phyloP scores from a whole-genome alignment of 2,113 vertebrate genomes.

The Piaya cayana region DNA sequence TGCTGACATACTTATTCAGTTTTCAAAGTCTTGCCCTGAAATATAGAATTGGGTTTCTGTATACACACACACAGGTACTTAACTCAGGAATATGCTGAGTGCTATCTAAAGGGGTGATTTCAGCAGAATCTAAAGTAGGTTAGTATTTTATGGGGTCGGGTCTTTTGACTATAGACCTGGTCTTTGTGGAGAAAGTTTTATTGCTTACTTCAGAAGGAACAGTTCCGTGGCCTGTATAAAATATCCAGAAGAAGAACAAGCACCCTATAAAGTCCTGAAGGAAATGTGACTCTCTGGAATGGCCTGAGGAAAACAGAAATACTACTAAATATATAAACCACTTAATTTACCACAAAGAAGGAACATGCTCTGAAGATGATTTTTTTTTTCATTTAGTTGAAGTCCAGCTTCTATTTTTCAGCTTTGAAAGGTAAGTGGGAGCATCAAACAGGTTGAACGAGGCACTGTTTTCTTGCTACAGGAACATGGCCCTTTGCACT shows the following conservation, averaged over 20 bases:
- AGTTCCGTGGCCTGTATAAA: background rate
- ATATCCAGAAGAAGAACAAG: background rate
- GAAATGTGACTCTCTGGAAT: background rate
- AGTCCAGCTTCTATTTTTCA: constrained; percentile 32
- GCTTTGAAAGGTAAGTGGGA: constrained; percentile 61
- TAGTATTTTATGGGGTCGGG: background rate
- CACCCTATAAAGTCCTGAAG: background rate
- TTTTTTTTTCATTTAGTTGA: background rate
- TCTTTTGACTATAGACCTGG: background rate
- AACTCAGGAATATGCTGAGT: background rate
- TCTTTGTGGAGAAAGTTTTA: background rate
- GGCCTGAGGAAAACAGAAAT: background rate
- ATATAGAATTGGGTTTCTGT: background rate
- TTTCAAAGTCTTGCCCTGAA: background rate
- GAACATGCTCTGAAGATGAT: background rate
- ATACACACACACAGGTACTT: background rate
- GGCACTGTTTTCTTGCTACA: constrained; percentile 71
- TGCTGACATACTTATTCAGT: background rate
- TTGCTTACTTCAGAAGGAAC: background rate
- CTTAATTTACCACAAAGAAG: background rate
- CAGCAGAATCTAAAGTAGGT: background rate
- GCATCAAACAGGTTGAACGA: constrained; percentile 78
- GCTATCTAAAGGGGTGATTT: background rate
- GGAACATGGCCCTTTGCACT: constrained; percentile 77
- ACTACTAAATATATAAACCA: background rate